These are phyloP conservation scores for Euproctis similis DNA, from an alignment of 2,888 invertebrate genomes.

Conservation along the genomic window DNA sequence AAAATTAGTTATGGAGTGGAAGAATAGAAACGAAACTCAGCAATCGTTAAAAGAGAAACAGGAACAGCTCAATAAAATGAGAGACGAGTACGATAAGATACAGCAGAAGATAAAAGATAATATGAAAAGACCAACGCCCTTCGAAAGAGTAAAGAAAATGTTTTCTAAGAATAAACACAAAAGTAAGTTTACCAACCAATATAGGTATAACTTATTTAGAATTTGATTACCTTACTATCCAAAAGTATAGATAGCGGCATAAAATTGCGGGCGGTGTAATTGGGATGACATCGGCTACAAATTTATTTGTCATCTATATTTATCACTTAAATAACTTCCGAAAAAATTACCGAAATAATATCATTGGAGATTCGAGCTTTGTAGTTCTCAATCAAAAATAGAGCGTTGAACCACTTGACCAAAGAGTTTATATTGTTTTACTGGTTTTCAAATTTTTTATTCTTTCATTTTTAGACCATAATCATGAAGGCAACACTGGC, in stretches of 20 bases:
- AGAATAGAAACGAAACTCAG: constrained; percentile 89
- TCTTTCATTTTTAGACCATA: constrained; percentile 38
- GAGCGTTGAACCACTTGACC: no score
- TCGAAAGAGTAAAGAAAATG: constrained; percentile 85
- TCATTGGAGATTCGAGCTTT: no score
- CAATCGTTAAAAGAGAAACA: constrained; percentile 90
- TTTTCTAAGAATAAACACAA: constrained; percentile 80
- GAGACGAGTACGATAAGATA: constrained; percentile 87
- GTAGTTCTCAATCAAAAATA: no score
- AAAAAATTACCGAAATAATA: no score
- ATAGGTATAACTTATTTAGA: not conserved
- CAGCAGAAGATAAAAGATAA: constrained; percentile 85
- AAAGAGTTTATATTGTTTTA: no score
- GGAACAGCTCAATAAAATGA: constrained; percentile 86
- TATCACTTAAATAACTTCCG: no score
- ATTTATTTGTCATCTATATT: no score
- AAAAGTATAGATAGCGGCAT: no score
- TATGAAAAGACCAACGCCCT: constrained; percentile 85
- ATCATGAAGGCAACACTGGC: constrained; percentile 42
- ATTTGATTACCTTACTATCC: not conserved
- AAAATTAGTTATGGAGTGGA: constrained; percentile 90
- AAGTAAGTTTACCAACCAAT: constrained; percentile 37
- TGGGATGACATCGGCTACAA: no score
- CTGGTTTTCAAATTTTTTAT: no score
- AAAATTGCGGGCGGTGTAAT: no score